These are phyloP conservation scores for Pachycephala philippinensis DNA, from an alignment of 2,113 vertebrate species.

Conservation along the genomic window DNA sequence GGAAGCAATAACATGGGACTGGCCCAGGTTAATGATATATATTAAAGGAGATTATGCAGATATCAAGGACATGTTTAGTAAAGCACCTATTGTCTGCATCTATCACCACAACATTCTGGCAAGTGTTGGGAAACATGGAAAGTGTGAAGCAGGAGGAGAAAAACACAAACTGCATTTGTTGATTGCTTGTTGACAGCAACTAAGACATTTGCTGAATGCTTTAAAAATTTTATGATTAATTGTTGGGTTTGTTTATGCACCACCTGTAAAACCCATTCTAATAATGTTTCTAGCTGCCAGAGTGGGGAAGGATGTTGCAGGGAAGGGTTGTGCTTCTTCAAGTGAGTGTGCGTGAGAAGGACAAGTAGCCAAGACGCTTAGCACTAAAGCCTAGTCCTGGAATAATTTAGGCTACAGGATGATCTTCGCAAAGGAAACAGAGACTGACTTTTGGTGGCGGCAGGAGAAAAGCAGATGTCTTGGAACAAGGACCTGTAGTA, in stretches of 20 bases:
- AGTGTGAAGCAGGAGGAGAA: conserved; percentile 57
- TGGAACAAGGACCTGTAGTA: fast-evolving
- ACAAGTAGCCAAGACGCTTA: not conserved
- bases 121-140: conserved; percentile 51
- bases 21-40: conserved; percentile 61
- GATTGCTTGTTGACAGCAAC: conserved; percentile 53
- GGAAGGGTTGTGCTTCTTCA: not conserved
- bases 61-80: conserved; percentile 55
- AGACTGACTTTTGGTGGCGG: not conserved
- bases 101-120: conserved; percentile 45
- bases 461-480: not conserved
- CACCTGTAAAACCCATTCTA: conserved; percentile 8
- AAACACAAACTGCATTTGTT: conserved; percentile 21
- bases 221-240: conserved; percentile 40
- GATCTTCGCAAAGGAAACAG: not conserved
- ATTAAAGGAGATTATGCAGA: conserved; percentile 63
- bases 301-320: not conserved
- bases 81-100: conserved; percentile 44
- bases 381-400: not conserved
- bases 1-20: conserved; percentile 53
- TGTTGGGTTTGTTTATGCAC: not conserved
- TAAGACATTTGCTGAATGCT: conserved; percentile 12
- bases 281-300: not conserved
- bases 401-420: not conserved
- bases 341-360: not conserved